phyloP scores from a whole-genome alignment of 2,888 invertebrate genomes.

The Heliconius charithonia region DNA sequence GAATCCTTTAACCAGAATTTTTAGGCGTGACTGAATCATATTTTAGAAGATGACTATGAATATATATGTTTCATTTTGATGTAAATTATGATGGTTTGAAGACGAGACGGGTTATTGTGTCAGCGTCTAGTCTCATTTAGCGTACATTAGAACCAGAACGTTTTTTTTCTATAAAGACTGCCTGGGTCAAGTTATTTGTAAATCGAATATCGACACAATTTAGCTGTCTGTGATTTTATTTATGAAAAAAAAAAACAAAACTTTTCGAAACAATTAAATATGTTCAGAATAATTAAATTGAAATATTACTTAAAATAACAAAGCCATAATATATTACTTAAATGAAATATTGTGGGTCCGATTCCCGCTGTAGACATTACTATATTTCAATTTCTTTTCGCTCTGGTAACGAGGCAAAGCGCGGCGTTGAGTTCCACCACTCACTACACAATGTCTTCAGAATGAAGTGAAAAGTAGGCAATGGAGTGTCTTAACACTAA shows the following conservation, averaged over 20 bases:
- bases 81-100: constrained; percentile 59
- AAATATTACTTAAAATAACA: too few species aligned
- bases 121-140: constrained; percentile 46
- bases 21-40: constrained; percentile 53
- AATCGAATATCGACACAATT: constrained; percentile 15
- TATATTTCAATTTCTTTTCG: too few species aligned
- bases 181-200: constrained; percentile 1
- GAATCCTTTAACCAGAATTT: constrained; percentile 44
- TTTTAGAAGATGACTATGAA: constrained; percentile 60
- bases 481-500: too few species aligned
- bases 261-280: neutral
- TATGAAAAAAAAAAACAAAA: neutral
- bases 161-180: constrained; percentile 20
- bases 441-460: too few species aligned
- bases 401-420: too few species aligned
- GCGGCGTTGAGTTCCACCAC: too few species aligned
- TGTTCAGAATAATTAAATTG: neutral
- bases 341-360: too few species aligned
- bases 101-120: constrained; percentile 51
- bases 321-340: too few species aligned
- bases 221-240: neutral
- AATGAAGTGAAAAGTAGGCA: too few species aligned
- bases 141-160: constrained; percentile 32
- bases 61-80: constrained; percentile 64
- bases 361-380: too few species aligned